A percentile compares a stretch with the other conserved stretches of the same genome.
Conservation (phyloP, 2,888 invertebrate genomes). For the Galeopsomyia nigrocyanea region DNA sequence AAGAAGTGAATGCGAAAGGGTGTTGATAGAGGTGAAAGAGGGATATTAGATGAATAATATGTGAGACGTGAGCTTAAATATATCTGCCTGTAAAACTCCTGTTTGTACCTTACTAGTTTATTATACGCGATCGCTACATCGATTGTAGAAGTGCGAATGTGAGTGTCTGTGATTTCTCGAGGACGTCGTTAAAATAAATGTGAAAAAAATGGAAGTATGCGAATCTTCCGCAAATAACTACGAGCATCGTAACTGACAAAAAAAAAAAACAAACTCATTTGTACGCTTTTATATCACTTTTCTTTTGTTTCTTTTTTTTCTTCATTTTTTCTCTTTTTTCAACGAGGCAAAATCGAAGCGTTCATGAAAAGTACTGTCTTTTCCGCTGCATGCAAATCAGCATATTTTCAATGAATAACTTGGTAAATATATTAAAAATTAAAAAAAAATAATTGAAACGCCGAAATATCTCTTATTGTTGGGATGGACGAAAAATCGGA, state of each 20-base stretch:
- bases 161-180: slow-evolving; percentile 20
- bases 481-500: slow-evolving; percentile 1
- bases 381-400: slow-evolving; percentile 3
- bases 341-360: slow-evolving; percentile 22
- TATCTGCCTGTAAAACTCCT: slow-evolving; percentile 61
- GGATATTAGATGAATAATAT: slow-evolving; percentile 26
- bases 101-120: slow-evolving; percentile 63
- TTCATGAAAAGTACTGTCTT: slow-evolving; percentile 6
- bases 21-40: not conserved
- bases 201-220: slow-evolving; percentile 1
- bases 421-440: slow-evolving; percentile 19
- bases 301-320: not conserved
- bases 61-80: slow-evolving; percentile 59
- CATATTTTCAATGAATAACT: not conserved
- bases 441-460: not conserved
- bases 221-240: slow-evolving; percentile 21
- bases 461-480: slow-evolving; percentile 5
- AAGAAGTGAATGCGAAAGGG: not conserved
- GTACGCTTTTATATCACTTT: slow-evolving; percentile 37
- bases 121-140: slow-evolving; percentile 43
- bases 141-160: slow-evolving; percentile 35
- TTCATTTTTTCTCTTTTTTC: not conserved
- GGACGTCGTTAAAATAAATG: not conserved
- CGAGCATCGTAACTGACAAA: slow-evolving; percentile 23
- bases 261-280: slow-evolving; percentile 24